These are phyloP conservation scores for Nothobranchius kuhntae DNA, from an alignment of 2,113 vertebrate species.

Conservation along the genomic window DNA sequence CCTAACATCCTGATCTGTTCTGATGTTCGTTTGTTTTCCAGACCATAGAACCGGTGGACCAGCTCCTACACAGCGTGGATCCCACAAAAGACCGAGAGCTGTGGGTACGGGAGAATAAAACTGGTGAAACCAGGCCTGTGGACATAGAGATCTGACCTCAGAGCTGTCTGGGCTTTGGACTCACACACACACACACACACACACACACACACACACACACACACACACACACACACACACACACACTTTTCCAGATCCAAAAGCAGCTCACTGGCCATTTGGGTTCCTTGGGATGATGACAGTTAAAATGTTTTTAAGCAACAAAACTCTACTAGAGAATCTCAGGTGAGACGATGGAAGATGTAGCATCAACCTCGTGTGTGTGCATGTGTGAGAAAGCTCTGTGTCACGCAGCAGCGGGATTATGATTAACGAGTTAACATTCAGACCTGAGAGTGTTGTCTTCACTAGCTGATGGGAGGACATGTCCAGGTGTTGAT, in stretches of 20 bases:
- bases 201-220: too few species aligned
- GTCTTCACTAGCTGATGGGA: too few species aligned
- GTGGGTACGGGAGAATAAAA: conserved; percentile 97
- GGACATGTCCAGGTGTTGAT: too few species aligned
- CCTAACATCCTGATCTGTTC: not conserved
- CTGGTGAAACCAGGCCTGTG: conserved; percentile 91
- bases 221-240: conserved; percentile 1
- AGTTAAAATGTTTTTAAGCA: conserved; percentile 3
- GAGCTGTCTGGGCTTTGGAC: conserved; percentile 4
- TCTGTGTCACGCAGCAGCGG: conserved; percentile 18
- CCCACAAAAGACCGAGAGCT: conserved; percentile 92
- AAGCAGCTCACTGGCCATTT: not conserved
- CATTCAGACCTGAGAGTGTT: not conserved
- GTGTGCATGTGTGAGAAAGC: conserved; percentile 38
- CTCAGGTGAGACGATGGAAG: conserved; percentile 31
- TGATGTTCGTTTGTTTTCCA: conserved; percentile 61
- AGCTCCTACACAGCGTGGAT: conserved; percentile 94
- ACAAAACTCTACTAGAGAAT: conserved; percentile 15
- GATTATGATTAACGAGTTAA: conserved; percentile 5
- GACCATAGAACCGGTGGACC: conserved; percentile 97
- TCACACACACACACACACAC: conserved; percentile 1
- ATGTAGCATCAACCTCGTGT: conserved; percentile 8
- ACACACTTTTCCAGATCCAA: conserved; percentile 2
- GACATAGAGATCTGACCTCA: conserved; percentile 91
- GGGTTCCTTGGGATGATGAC: conserved; percentile 20